phyloP scores from a whole-genome alignment of 2,113 vertebrate species.

The Amphiprion percula region DNA sequence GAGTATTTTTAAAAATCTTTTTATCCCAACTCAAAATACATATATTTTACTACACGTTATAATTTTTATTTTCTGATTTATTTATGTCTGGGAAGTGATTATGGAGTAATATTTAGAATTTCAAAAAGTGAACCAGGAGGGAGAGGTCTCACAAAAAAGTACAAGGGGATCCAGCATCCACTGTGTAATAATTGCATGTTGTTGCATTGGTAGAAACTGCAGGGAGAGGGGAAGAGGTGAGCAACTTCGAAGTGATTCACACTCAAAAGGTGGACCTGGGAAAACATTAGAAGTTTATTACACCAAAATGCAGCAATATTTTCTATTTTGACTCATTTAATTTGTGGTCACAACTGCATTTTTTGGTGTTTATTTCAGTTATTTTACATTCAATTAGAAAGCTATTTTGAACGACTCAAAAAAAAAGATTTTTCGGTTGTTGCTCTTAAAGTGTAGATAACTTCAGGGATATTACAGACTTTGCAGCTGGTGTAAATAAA shows the following conservation, averaged over 20 bases:
- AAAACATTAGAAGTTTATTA: background rate
- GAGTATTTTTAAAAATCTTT: background rate
- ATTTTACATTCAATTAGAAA: no score
- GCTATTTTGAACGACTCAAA: no score
- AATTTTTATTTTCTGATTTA: background rate
- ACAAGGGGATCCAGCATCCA: background rate
- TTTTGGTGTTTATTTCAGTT: background rate
- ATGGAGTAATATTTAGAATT: background rate
- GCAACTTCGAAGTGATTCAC: slow-evolving; percentile 13
- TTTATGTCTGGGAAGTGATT: background rate
- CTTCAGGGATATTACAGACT: background rate
- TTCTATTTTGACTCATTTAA: background rate
- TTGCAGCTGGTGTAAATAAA: slow-evolving; percentile 7
- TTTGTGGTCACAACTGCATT: background rate
- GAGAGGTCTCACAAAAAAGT: slow-evolving; percentile 16
- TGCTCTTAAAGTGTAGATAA: no score
- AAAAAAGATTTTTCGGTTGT: no score
- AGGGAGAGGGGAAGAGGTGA: slow-evolving; percentile 14
- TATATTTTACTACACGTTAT: background rate
- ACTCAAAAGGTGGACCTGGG: background rate
- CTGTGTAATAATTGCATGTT: slow-evolving; percentile 42
- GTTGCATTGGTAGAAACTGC: slow-evolving; percentile 38
- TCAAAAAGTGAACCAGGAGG: background rate
- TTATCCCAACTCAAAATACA: background rate
- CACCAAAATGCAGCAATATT: background rate